These are phyloP conservation scores for Ormyrus labotus DNA, from an alignment of 2,888 invertebrate species.

Conservation along the genomic window DNA sequence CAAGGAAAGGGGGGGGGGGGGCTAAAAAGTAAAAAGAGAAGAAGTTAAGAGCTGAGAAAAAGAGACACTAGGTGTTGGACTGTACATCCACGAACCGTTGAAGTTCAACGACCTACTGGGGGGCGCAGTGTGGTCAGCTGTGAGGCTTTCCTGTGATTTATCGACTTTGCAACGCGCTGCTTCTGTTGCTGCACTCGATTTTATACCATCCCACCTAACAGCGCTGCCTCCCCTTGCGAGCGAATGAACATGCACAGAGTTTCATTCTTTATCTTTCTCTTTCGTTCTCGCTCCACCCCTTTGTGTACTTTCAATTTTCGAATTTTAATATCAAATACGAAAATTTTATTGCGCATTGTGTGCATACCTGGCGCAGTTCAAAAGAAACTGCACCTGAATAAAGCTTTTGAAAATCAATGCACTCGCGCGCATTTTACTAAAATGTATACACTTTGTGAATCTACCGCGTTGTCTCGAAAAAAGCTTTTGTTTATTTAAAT, in stretches of 20 bases:
- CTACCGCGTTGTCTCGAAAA: too few relatives aligned
- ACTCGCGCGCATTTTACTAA: background rate
- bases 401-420: slow-evolving; percentile 7
- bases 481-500: too few relatives aligned
- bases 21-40: background rate
- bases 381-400: background rate
- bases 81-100: background rate
- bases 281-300: background rate
- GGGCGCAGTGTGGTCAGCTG: slow-evolving; percentile 38
- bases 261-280: background rate
- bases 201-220: slow-evolving; percentile 17
- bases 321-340: slow-evolving; percentile 19
- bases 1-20: too few relatives aligned
- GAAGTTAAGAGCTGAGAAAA: slow-evolving; percentile 1
- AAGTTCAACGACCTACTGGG: slow-evolving; percentile 36
- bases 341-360: background rate
- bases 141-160: slow-evolving; percentile 40
- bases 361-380: background rate
- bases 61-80: background rate
- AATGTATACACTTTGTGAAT: background rate
- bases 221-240: background rate
- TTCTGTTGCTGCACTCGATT: slow-evolving; percentile 14
- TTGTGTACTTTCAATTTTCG: slow-evolving; percentile 39
- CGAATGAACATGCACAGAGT: background rate
- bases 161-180: slow-evolving; percentile 37